Evolutionary conservation across 2,888 invertebrate genomes (phyloP).

Genomic region (Nyleta sp.): DNA sequence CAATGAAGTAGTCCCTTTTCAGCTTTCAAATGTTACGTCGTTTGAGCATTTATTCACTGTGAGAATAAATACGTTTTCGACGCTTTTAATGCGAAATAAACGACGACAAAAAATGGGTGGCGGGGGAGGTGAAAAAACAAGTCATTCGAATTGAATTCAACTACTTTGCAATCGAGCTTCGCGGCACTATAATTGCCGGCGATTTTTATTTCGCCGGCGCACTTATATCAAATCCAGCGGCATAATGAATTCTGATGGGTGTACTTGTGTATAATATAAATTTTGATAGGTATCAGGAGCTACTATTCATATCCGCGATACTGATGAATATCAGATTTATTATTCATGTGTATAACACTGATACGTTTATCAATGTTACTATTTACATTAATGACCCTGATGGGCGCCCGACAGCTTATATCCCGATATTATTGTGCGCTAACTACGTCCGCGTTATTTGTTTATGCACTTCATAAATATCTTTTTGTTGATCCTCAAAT

Average conservation of each 20-base stretch:
- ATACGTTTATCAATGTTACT: slow-evolving; percentile 46
- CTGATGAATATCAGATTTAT: slow-evolving; percentile 48
- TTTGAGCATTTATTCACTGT: not conserved
- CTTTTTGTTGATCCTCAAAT: slow-evolving; percentile 2
- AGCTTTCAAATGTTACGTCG: not conserved
- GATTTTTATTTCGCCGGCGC: not conserved
- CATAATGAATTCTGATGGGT: slow-evolving; percentile 29
- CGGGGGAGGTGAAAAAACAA: too few species aligned
- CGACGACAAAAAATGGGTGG: too few species aligned
- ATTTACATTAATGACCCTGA: slow-evolving; percentile 50
- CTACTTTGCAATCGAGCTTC: too few species aligned
- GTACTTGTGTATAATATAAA: slow-evolving; percentile 28
- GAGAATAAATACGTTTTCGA: not conserved
- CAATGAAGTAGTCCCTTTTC: slow-evolving; percentile 13
- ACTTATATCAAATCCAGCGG: slow-evolving; percentile 7
- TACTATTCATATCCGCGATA: slow-evolving; percentile 40
- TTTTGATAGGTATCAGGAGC: slow-evolving; percentile 28
- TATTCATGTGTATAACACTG: slow-evolving; percentile 44
- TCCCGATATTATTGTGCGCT: slow-evolving; percentile 12
- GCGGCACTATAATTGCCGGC: too few species aligned
- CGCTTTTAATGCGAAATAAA: not conserved
- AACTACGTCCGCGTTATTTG: not conserved
- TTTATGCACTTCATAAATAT: not conserved
- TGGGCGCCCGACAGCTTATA: slow-evolving; percentile 21
- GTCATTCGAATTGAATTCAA: too few species aligned